Conservation (phyloP, 1,140 invertebrate genomes). For the Trichonephila inaurata region DNA sequence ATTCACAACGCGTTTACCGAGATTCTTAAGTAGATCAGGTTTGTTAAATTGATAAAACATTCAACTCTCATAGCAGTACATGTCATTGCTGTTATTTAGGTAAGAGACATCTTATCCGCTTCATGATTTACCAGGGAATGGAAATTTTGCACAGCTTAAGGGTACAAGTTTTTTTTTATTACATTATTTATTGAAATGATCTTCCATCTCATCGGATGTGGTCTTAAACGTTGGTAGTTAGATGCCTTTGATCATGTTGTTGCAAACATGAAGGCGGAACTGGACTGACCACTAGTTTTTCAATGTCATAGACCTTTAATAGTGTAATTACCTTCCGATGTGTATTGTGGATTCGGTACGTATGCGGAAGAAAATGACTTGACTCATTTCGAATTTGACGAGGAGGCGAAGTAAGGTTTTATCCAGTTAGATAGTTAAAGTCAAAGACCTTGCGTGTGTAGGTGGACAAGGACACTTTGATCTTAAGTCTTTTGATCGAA, state of each 20-base stretch:
- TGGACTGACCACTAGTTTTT: slow-evolving; percentile 51
- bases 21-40: neutral
- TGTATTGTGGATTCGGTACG: neutral
- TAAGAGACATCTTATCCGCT: neutral
- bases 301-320: slow-evolving; percentile 66
- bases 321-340: slow-evolving; percentile 42
- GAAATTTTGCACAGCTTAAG: neutral
- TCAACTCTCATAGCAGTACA: neutral
- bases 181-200: neutral
- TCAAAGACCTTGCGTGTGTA: slow-evolving; percentile 49
- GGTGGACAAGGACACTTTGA: slow-evolving; percentile 54
- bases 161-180: neutral
- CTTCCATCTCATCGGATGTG: neutral
- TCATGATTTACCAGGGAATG: neutral
- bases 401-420: slow-evolving; percentile 44
- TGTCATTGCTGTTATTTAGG: neutral
- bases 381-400: neutral
- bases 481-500: neutral
- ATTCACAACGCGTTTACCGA: neutral
- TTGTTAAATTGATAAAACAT: neutral
- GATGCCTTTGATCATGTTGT: neutral
- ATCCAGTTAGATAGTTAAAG: neutral
- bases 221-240: neutral
- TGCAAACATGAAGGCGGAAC: slow-evolving; percentile 55
- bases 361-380: slow-evolving; percentile 58